A percentile compares a stretch with the other conserved stretches of the same genome.
These are phyloP conservation scores for Aurelia aurita complex sp. Pacific DNA, from an alignment of 30 jellyfish, hydroid and myxozoan species.

Conservation along the genomic window DNA sequence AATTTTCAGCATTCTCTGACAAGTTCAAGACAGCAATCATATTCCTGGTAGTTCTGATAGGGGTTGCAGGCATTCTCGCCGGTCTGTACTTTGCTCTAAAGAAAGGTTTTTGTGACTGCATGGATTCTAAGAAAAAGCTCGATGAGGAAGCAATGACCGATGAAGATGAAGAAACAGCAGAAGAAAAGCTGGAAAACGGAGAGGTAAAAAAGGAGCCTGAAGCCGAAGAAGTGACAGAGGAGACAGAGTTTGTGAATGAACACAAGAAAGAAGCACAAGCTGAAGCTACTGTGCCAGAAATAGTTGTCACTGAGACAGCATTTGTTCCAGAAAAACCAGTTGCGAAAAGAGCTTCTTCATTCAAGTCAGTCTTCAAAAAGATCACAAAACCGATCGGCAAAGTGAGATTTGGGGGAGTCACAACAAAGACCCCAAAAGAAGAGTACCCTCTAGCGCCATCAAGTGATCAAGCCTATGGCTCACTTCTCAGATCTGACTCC, in stretches of 20 bases:
- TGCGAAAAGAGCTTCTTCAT: constrained; percentile 48
- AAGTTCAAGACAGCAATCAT: constrained; percentile 78
- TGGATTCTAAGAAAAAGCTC: constrained; percentile 41
- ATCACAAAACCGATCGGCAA: constrained; percentile 79
- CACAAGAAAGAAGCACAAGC: constrained; percentile 9
- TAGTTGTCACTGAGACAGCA: constrained; percentile 74
- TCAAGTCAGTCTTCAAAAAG: constrained; percentile 81
- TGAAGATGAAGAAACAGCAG: constrained; percentile 51
- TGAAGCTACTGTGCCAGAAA: constrained; percentile 41
- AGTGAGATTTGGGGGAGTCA: constrained; percentile 85
- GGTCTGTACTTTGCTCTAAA: constrained; percentile 67
- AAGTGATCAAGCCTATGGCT: constrained; percentile 54
- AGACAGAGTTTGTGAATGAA: neutral
- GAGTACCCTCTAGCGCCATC: constrained; percentile 45
- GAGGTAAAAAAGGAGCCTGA: constrained; percentile 2
- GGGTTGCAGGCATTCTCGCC: constrained; percentile 56
- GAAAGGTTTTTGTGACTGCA: constrained; percentile 75
- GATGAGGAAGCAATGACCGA: constrained; percentile 78
- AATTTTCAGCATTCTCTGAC: constrained; percentile 47
- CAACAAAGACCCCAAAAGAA: constrained; percentile 47
- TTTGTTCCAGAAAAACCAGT: constrained; percentile 53
- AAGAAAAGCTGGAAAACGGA: neutral
- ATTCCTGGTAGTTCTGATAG: constrained; percentile 61
- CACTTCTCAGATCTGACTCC: constrained; percentile 73
- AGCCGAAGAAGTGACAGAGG: neutral